Conservation (phyloP, 30 jellyfish, hydroid and myxozoan genomes). For the Hydractinia symbiolongicarpus region DNA sequence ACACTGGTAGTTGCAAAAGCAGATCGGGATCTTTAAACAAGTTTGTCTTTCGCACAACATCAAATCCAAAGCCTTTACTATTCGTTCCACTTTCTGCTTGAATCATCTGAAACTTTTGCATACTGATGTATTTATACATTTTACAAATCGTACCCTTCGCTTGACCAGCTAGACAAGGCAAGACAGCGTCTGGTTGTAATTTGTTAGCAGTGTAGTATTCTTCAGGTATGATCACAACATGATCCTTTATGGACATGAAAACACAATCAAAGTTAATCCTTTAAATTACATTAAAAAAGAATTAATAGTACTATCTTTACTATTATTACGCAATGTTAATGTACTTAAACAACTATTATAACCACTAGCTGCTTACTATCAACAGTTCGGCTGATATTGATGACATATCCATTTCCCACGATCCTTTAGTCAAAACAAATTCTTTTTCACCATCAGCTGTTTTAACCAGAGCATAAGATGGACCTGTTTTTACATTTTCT, state of each 20-base stretch:
- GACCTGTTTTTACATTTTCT: not conserved
- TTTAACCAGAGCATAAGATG: not conserved
- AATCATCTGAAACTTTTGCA: constrained; percentile 6
- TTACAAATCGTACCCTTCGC: constrained; percentile 30
- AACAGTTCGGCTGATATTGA: constrained; percentile 38
- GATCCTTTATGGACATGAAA: constrained; percentile 38
- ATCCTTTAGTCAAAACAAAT: constrained; percentile 39
- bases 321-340: too few species aligned
- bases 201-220: constrained; percentile 43
- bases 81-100: constrained; percentile 35
- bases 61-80: constrained; percentile 19
- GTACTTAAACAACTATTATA: not conserved
- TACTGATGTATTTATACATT: constrained; percentile 31
- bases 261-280: not conserved
- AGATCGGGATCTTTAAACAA: constrained; percentile 57
- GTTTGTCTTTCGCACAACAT: constrained; percentile 13
- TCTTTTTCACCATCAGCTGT: constrained; percentile 22
- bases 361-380: constrained; percentile 36
- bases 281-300: not conserved
- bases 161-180: constrained; percentile 47
- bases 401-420: constrained; percentile 51
- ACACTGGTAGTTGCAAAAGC: constrained; percentile 31
- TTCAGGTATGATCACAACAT: constrained; percentile 57
- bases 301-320: not conserved
- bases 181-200: constrained; percentile 24